Evolutionary conservation across 1,140 invertebrate genomes (phyloP).

Genomic region (Scaptodrosophila lebanonensis): DNA sequence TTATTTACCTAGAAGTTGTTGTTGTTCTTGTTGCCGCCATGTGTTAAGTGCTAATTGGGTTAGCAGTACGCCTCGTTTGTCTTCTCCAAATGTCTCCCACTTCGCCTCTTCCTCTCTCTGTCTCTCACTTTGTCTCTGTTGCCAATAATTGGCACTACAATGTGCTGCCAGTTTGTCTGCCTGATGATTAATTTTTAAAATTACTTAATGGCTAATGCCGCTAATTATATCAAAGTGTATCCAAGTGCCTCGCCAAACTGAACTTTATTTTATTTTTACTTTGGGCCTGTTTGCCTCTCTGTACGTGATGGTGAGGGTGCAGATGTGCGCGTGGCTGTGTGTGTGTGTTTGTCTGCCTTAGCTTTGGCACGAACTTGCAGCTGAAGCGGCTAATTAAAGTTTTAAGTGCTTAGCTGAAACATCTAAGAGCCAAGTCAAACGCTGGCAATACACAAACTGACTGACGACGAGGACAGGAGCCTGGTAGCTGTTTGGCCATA

Average conservation of each 20-base stretch:
- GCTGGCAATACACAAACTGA: constrained; percentile 11
- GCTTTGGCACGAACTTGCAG: neutral
- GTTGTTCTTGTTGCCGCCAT: constrained; percentile 29
- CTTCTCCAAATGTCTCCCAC: neutral
- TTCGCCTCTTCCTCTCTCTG: neutral
- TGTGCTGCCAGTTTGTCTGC: constrained; percentile 1
- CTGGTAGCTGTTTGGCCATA: constrained; percentile 38
- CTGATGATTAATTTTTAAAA: constrained; percentile 64
- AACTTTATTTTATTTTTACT: constrained; percentile 4
- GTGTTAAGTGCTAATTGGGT: constrained; percentile 73
- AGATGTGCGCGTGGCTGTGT: no score
- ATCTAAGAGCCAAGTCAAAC: constrained; percentile 17
- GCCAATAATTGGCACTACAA: constrained; percentile 37
- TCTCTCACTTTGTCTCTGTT: constrained; percentile 10
- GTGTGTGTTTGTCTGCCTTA: no score
- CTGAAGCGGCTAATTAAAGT: constrained; percentile 59
- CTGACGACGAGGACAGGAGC: constrained; percentile 10
- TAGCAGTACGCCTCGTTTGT: constrained; percentile 29
- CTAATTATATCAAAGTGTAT: constrained; percentile 63
- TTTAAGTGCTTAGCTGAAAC: constrained; percentile 48
- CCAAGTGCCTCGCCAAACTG: constrained; percentile 5
- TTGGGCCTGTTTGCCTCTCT: neutral
- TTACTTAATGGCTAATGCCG: constrained; percentile 51
- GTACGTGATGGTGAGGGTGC: no score
- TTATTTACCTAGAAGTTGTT: constrained; percentile 58